These are phyloP conservation scores for Tricholaema leucomelas DNA, from an alignment of 2,113 vertebrate species.

Conservation along the genomic window DNA sequence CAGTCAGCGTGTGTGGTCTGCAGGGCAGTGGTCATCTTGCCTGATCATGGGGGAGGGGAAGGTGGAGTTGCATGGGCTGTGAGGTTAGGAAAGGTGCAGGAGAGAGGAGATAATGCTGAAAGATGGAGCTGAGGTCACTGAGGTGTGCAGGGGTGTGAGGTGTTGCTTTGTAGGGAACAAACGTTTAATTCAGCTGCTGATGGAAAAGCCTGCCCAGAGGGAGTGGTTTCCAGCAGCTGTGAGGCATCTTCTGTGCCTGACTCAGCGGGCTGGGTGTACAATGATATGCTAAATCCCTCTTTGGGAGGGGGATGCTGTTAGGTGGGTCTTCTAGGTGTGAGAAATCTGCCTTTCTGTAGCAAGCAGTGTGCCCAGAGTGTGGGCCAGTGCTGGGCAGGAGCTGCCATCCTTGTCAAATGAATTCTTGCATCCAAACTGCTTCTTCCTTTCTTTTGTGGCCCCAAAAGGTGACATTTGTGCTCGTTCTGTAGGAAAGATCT, in stretches of 20 bases:
- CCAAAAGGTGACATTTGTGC: neutral
- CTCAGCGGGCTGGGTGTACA: neutral
- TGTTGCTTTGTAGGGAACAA: neutral
- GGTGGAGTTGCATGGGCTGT: neutral
- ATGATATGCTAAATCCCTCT: neutral
- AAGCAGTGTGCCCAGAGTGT: neutral
- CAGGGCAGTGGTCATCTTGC: neutral
- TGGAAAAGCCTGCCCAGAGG: neutral
- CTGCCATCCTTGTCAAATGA: neutral
- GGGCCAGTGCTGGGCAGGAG: neutral
- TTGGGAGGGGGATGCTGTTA: neutral
- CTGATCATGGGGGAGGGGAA: accelerated
- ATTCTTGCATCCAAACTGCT: neutral
- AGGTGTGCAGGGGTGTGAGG: no score
- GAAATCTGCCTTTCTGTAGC: neutral
- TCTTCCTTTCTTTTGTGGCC: neutral
- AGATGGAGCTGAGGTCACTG: neutral
- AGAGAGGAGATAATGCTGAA: neutral
- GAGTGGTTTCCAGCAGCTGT: neutral
- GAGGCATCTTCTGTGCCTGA: neutral
- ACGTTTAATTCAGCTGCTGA: neutral
- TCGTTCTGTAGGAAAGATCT: neutral
- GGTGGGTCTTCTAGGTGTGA: neutral
- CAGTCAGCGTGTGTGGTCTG: neutral
- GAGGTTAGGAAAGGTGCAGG: neutral